phyloP scores from a whole-genome alignment of 2,113 vertebrate genomes.

The Cebidichthys violaceus region DNA sequence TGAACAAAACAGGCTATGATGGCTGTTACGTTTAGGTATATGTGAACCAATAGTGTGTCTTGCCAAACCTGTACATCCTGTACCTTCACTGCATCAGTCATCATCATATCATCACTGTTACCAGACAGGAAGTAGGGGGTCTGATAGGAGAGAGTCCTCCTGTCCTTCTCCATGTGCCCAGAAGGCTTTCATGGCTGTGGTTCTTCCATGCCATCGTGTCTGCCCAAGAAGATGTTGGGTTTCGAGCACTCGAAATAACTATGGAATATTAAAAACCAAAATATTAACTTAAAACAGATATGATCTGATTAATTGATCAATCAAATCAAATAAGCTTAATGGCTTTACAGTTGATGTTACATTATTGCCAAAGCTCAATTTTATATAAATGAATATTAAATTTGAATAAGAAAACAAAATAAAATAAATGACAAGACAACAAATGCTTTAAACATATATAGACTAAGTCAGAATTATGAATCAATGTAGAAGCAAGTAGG shows the following conservation, averaged over 20 bases:
- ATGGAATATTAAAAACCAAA: not conserved
- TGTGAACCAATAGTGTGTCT: not conserved
- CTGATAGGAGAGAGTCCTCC: not conserved
- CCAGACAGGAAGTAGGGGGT: not conserved
- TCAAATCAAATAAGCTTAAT: not conserved
- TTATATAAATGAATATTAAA: not conserved
- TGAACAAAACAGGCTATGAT: not conserved
- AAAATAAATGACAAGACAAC: not conserved
- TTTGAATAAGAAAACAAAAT: not conserved
- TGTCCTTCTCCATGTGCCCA: not conserved
- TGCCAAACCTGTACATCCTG: not conserved
- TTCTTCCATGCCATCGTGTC: slow-evolving; percentile 7
- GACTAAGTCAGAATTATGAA: not conserved
- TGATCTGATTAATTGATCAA: not conserved
- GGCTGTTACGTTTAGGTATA: not conserved
- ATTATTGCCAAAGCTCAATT: not conserved
- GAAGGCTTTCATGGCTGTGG: not conserved
- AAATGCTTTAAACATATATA: not conserved
- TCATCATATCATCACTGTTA: not conserved
- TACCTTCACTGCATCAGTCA: too few relatives aligned
- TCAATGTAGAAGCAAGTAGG: not conserved
- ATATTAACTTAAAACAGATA: not conserved
- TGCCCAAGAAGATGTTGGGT: not conserved
- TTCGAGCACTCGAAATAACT: not conserved
- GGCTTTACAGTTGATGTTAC: not conserved